phyloP scores from a whole-genome alignment of 2,797 vertebrate species.

The Muscicapa striata region DNA sequence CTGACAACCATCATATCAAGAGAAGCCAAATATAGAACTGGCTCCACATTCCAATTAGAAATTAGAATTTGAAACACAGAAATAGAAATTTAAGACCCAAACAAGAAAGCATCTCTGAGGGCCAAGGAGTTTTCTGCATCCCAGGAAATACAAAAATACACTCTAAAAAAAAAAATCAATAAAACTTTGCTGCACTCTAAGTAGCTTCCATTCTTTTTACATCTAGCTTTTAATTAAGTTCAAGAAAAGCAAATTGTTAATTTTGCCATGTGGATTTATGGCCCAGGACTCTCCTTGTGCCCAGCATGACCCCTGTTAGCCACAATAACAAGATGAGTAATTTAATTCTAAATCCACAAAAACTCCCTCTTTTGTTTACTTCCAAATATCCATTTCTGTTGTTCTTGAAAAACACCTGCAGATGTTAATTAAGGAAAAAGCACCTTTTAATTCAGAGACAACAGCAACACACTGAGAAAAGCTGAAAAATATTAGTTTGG shows the following conservation, averaged over 20 bases:
- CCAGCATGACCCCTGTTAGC: slow-evolving; percentile 48
- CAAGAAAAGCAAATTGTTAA: slow-evolving; percentile 36
- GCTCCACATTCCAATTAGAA: neutral
- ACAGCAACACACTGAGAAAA: neutral
- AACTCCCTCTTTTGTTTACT: slow-evolving; percentile 58
- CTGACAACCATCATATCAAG: fast-evolving
- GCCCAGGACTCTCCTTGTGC: slow-evolving; percentile 7
- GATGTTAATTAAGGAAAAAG: slow-evolving; percentile 20
- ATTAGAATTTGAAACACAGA: neutral
- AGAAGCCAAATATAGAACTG: neutral
- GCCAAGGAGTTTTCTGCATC: neutral
- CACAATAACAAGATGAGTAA: slow-evolving; percentile 72
- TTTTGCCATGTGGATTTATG: slow-evolving; percentile 54
- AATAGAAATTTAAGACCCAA: neutral
- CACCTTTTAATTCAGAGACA: slow-evolving; percentile 12
- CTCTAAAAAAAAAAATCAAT: neutral
- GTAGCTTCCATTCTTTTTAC: neutral
- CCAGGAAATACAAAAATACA: neutral
- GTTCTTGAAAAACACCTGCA: slow-evolving; percentile 29
- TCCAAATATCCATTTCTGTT: slow-evolving; percentile 57
- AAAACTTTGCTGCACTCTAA: neutral
- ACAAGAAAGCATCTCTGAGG: neutral
- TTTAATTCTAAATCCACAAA: slow-evolving; percentile 62
- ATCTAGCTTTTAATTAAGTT: slow-evolving; percentile 11
- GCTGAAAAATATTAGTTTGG: neutral